Base-by-base conservation (phyloP, 1,140 invertebrate genomes). In the Ceratina australensis region DNA sequence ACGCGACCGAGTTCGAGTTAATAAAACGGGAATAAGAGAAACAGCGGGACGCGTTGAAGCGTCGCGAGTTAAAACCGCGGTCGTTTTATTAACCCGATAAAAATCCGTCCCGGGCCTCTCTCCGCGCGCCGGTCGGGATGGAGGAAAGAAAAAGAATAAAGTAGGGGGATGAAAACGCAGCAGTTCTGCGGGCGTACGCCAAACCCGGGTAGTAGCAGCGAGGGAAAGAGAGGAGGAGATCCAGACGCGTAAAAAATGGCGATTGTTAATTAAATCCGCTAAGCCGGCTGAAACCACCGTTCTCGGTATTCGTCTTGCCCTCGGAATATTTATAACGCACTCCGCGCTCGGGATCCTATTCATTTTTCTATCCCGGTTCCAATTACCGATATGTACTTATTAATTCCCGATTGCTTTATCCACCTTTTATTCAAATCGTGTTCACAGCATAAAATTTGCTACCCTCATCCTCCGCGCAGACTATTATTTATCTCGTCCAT, bases 251-350 rank as follows among this genome's bases (percentile, higher is more conserved):
- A 88, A 89, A 89, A 89, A 89, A 87, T 88, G 68, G 72, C 81
- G 78, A 88, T 89, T 88, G 87, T 89, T 89, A 90, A 90, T 90
- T 89, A 88, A 89, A 87, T 87, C 81, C 75, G 72, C 60, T 84
- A 82, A 88, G 86, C 84, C 82, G 63, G 63, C 65, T 52, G 74
- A 79, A 72, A 80, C 71, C 81, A 52, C 68, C 69, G 79, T 72
- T 78, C 78, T 75, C 59, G 78, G 33, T 86, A 85, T 86, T 86
- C 85, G 83, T 86, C 81, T 78, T 85, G 60, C 71, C 57, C 71
- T 66, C 73, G 78, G 79, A 64, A 79, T 80, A 83, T 82, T 85
- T 83, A 83, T 85, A 73, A 47, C 64, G 22, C 52, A 28, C 4
- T 59, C 26, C 33, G 13, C n/a, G 3, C 56, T 57, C 57, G 12